Conservation (phyloP, 2,888 invertebrate species). For the Aelia acuminata region DNA sequence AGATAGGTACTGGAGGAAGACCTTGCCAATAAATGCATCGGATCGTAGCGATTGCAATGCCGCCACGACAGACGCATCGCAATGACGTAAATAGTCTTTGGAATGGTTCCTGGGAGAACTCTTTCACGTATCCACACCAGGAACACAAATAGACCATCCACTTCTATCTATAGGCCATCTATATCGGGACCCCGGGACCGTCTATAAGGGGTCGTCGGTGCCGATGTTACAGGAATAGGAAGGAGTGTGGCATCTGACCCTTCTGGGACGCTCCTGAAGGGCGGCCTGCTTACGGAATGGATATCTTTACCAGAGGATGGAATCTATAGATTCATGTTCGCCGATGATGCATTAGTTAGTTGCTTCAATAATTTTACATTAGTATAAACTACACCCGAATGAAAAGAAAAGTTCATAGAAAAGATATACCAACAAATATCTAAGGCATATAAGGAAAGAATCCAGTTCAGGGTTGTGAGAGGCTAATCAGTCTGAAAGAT, state of each 20-base stretch:
- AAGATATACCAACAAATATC: neutral
- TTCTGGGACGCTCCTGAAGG: neutral
- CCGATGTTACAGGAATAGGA: neutral
- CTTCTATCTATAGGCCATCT: neutral
- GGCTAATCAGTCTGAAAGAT: neutral
- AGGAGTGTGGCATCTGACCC: neutral
- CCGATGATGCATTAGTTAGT: neutral
- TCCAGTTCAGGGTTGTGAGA: neutral
- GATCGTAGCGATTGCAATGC: neutral
- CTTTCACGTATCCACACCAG: conserved; percentile 6
- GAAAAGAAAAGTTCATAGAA: no score
- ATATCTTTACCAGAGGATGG: neutral
- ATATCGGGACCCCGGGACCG: neutral
- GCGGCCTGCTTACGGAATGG: neutral
- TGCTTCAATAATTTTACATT: no score
- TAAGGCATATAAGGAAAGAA: neutral
- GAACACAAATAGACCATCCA: neutral
- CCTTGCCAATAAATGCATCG: neutral
- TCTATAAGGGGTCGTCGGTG: neutral
- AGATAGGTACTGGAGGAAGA: neutral
- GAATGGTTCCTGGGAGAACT: neutral
- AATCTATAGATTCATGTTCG: neutral
- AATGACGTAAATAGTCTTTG: conserved; percentile 17
- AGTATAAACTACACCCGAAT: no score
- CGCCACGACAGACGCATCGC: neutral